Conservation (phyloP, 1,140 invertebrate genomes). For the Phymastichus coffea region DNA sequence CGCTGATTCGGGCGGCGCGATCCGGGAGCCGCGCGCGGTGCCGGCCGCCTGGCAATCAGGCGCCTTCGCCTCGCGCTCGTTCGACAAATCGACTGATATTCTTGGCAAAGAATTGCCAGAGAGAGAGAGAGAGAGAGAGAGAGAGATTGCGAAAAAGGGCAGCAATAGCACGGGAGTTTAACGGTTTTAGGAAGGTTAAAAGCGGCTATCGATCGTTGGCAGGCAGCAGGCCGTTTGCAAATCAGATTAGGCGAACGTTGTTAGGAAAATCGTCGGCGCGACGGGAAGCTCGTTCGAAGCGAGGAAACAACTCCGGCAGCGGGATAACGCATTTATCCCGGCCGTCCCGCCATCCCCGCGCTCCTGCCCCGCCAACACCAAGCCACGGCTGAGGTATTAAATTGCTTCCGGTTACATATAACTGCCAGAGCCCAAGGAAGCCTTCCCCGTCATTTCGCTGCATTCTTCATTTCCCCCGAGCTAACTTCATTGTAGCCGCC, state of each 20-base stretch:
- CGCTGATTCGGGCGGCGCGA: constrained; percentile 26
- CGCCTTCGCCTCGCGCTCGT: neutral
- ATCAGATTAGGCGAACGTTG: constrained; percentile 12
- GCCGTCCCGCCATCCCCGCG: neutral
- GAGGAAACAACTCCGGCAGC: constrained; percentile 9
- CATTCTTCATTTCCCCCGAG: constrained; percentile 19
- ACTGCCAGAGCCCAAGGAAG: neutral
- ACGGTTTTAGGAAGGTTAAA: neutral
- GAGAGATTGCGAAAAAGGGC: neutral
- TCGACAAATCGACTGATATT: too few species aligned
- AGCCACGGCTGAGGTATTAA: constrained; percentile 36
- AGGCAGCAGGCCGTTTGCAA: neutral
- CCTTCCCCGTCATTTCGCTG: neutral
- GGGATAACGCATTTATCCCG: constrained; percentile 16
- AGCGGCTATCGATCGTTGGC: constrained; percentile 5
- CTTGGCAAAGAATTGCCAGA: too few species aligned
- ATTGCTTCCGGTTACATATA: constrained; percentile 39
- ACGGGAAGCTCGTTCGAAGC: constrained; percentile 13
- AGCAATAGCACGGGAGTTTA: neutral
- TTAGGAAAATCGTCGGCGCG: constrained; percentile 11
- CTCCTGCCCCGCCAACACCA: neutral
- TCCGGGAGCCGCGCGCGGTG: too few species aligned
- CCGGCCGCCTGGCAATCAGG: neutral
- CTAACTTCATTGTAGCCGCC: neutral
- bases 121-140: neutral